Base-by-base conservation (phyloP, 2,797 vertebrate genomes). In the Hoplostethus atlanticus region DNA sequence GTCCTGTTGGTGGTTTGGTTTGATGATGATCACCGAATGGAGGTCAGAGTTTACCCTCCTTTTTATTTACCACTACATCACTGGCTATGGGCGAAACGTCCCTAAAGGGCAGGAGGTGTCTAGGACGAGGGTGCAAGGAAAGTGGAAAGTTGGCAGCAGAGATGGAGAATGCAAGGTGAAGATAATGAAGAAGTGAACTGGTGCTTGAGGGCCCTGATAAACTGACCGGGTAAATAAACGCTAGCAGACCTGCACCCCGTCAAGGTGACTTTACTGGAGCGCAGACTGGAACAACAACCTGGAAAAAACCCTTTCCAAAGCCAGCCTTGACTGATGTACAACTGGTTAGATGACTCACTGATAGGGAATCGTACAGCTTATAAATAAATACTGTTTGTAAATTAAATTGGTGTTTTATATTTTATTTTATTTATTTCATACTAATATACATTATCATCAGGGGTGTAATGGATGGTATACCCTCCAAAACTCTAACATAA, bases 181-280 rank as follows among this genome's bases (percentile, higher is more conserved):
- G 75, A 86, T 80, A 82, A 72, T 17, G 54, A 72, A 46, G 16
- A 61, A 16, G 66, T 53, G 52, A 48, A 8, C 21, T 17, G 64
- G 25, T 66, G 71, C 61, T 47, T 21, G 38, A 62, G 17, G 77
- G 34, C 17, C n/a, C 30, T 13, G 34, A 79, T 71, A 55, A 72
- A 62, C 15, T 44, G 42, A 54, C 55, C 70, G 25, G 40, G 58
- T 81, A 81, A 86, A 80, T 79, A 84, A 64, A 73, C n/a, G 76
- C 48, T 62, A 67, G 60, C 34, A 13, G 55, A 66, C 30, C 42
- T 48, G 1, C 34, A 30, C 28, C 9, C 36, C 59, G 36, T 69
- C 71, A 91, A 84, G 80, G 87, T 89, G 77, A 92, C 84, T 71
- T 80, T 60, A 68, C 70, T 71, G 21, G 21, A 21, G 21, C 21